Evolutionary conservation across 2,113 vertebrate species (phyloP), one percentile per base, ranked within the genome.

Genomic region (Barbus barbus): DNA sequence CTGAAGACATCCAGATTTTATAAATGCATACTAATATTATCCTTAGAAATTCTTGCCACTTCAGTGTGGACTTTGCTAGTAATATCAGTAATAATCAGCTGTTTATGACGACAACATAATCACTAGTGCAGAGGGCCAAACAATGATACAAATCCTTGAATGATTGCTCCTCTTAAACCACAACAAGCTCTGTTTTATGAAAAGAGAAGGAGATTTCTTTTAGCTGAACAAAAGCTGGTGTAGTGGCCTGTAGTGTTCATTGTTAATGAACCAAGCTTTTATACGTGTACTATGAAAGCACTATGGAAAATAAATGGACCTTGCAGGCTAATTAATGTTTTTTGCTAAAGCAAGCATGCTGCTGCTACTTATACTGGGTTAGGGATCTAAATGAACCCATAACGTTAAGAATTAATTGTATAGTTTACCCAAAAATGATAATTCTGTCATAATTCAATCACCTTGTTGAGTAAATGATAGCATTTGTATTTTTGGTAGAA

Each of bases 221-320:
- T 16, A 22, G 18, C 33, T 61, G 11, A 83, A 83, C 81, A 65
- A 79, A 79, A 79, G 76, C 58, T 71, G 31, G 36, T 71, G 38
- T 18, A 24, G 24, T 67, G 38, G 78, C 41, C 9, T 65, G 41
- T 67, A 48, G 56, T 24, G 56, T 63, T 61, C 38, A 63, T 79
- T 63, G 60, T 67, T n/a, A 78, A 61, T 78, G 76, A 41, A 18
- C n/a, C 46, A 31, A 75, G 24, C 46, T 18, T 12, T 51, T 31
- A 51, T 51, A 11, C 1, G 14, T 46, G 9, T 51, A 18, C 26
- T 51, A n/a, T 48, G 33, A 74, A 77, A n/a, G 61, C 33, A 9
- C 16, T 69, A 33, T 81, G 18, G 9, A 44, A 33, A 76, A 67
- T 51, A 4, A 75, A 31, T 48, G 73, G 46, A 51, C 26, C 41